Percentiles rank a stretch among this genome's conserved stretches.
phyloP scores from a whole-genome alignment of 2,888 invertebrate species.

The Corbicula japonica region DNA sequence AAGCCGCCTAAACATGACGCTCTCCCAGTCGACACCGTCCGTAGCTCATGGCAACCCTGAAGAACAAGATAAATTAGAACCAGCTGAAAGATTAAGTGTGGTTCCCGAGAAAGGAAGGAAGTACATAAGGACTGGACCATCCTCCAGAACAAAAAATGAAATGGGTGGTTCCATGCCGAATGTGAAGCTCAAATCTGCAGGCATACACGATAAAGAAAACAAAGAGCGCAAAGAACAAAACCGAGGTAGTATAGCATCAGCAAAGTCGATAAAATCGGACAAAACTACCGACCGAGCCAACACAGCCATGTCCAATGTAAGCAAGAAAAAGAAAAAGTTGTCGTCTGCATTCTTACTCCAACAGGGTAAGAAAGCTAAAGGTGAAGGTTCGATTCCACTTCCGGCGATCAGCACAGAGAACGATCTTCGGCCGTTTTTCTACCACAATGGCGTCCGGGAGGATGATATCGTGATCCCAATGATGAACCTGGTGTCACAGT shows the following conservation, averaged over 20 bases:
- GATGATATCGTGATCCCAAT: slow-evolving; percentile 78
- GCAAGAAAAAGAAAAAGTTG: slow-evolving; percentile 64
- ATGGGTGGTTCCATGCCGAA: slow-evolving; percentile 55
- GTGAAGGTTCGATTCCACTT: slow-evolving; percentile 80
- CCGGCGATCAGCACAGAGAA: slow-evolving; percentile 80
- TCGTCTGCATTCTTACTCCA: slow-evolving; percentile 74
- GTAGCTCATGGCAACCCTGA: slow-evolving; percentile 52
- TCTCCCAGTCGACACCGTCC: slow-evolving; percentile 56
- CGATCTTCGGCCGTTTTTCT: slow-evolving; percentile 82
- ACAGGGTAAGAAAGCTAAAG: slow-evolving; percentile 71
- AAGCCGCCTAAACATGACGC: slow-evolving; percentile 47
- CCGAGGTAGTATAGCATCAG: slow-evolving; percentile 50
- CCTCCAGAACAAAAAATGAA: slow-evolving; percentile 33
- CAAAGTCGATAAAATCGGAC: slow-evolving; percentile 65
- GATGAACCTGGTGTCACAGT: slow-evolving; percentile 77
- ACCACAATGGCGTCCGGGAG: slow-evolving; percentile 78
- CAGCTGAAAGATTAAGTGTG: slow-evolving; percentile 53
- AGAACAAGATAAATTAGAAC: slow-evolving; percentile 43
- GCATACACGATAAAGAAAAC: slow-evolving; percentile 31
- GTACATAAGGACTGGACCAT: slow-evolving; percentile 61
- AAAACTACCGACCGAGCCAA: slow-evolving; percentile 53
- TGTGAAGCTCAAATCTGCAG: slow-evolving; percentile 42
- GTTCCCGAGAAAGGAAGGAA: slow-evolving; percentile 51
- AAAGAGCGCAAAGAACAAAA: slow-evolving; percentile 28
- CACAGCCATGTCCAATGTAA: slow-evolving; percentile 47